Percentiles rank a stretch among this genome's conserved stretches.
Conservation (phyloP, 1,140 invertebrate genomes). For the Camponotus floridanus region DNA sequence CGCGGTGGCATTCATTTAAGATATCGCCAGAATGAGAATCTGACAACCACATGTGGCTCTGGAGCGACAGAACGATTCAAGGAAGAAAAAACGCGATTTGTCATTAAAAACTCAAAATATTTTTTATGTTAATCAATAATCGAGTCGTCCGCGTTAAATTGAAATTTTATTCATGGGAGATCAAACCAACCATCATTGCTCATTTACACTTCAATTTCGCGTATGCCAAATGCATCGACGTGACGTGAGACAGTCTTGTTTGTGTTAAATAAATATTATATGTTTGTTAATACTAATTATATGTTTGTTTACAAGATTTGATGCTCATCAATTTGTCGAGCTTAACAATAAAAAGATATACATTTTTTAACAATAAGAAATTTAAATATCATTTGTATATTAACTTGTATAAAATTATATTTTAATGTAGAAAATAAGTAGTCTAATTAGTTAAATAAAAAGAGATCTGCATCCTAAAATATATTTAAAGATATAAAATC, state of each 20-base stretch:
- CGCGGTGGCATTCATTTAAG: not conserved
- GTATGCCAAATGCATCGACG: not conserved
- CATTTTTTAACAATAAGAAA: not conserved
- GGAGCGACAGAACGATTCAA: constrained; percentile 43
- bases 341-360: not conserved
- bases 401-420: constrained; percentile 20
- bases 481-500: constrained; percentile 3
- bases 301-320: not conserved
- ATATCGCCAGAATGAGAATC: constrained; percentile 2
- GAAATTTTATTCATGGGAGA: not conserved
- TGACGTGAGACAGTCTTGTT: not conserved
- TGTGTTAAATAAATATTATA: constrained; percentile 23
- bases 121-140: not conserved
- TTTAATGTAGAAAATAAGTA: not conserved
- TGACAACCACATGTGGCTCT: constrained; percentile 69
- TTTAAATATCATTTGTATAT: not conserved
- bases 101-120: not conserved
- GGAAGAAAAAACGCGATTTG: constrained; percentile 33
- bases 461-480: not conserved
- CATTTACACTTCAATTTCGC: not conserved
- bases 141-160: too few relatives aligned
- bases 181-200: not conserved
- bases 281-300: not conserved
- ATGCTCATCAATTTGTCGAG: not conserved
- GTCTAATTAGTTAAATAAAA: constrained; percentile 8